phyloP scores from a whole-genome alignment of 2,113 vertebrate genomes.

The Malurus melanocephalus region DNA sequence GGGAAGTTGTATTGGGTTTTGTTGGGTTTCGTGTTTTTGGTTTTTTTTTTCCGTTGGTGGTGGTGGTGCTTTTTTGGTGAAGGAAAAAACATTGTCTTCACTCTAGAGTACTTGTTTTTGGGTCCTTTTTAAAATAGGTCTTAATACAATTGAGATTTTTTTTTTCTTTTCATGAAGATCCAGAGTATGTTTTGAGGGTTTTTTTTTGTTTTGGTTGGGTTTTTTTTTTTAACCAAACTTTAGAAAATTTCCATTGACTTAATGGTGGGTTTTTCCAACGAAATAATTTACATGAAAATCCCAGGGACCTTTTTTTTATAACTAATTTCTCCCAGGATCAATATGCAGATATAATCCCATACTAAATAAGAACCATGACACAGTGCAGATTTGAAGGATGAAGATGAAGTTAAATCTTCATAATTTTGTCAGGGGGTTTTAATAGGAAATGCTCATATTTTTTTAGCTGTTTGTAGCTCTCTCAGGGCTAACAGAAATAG shows the following conservation, averaged over 20 bases:
- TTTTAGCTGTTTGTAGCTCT: background rate
- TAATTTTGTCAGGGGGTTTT: fast-evolving
- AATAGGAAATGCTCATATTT: background rate
- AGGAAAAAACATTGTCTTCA: background rate
- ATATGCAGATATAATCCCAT: background rate
- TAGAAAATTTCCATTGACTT: background rate
- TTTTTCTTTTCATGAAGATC: background rate
- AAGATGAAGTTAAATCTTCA: background rate
- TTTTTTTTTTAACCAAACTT: background rate
- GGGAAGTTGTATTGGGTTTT: background rate
- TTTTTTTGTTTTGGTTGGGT: background rate
- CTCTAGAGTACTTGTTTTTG: background rate
- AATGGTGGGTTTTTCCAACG: background rate
- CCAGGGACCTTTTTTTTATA: fast-evolving
- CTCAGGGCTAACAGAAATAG: background rate
- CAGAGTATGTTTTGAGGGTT: background rate
- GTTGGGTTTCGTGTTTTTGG: background rate
- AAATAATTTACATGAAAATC: background rate
- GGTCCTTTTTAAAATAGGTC: background rate
- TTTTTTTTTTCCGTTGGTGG: fast-evolving
- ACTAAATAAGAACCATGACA: background rate
- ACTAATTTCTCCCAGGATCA: background rate
- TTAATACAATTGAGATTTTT: background rate
- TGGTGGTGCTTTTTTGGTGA: background rate
- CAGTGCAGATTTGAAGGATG: background rate